Conservation (phyloP, 37 sponge, comb jelly and placozoan genomes). For the Eunapius fragilis region DNA sequence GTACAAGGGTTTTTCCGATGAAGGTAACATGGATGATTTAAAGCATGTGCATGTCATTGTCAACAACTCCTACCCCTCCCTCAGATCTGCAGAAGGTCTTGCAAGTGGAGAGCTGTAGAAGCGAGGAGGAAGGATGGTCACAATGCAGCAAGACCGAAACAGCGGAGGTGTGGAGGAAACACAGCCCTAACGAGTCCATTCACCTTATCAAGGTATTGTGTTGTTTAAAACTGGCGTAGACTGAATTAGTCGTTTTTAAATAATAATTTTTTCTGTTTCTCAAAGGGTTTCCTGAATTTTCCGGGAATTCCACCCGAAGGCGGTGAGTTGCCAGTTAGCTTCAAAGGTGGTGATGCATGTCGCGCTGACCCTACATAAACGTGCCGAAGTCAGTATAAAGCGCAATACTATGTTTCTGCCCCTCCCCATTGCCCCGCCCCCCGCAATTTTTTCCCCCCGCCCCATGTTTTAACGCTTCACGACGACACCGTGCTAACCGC, state of each 20-base stretch:
- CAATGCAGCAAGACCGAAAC: slow-evolving; percentile 30
- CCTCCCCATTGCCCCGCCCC: too few relatives aligned
- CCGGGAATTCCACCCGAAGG: slow-evolving; percentile 60
- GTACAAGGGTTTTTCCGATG: neutral
- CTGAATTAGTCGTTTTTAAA: neutral
- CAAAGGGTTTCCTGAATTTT: slow-evolving; percentile 49
- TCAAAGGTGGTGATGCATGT: too few relatives aligned
- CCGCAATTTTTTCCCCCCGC: too few relatives aligned
- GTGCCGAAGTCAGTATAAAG: too few relatives aligned
- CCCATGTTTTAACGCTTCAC: too few relatives aligned
- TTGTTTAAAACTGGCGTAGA: neutral
- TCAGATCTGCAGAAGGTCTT: slow-evolving; percentile 42
- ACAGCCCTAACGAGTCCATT: slow-evolving; percentile 22
- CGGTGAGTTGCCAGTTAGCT: slow-evolving; percentile 8
- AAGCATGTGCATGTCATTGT: neutral
- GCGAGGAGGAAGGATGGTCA: slow-evolving; percentile 47
- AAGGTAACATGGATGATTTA: neutral
- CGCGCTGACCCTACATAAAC: too few relatives aligned
- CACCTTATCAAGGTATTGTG: slow-evolving; percentile 55
- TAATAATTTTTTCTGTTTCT: neutral
- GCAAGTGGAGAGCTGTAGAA: slow-evolving; percentile 30
- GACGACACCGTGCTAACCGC: too few relatives aligned
- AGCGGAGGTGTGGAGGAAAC: slow-evolving; percentile 56
- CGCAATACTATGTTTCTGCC: too few relatives aligned
- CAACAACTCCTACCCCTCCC: neutral